Base-by-base conservation (phyloP, 2,113 vertebrate species). In the Hemicordylus capensis region DNA sequence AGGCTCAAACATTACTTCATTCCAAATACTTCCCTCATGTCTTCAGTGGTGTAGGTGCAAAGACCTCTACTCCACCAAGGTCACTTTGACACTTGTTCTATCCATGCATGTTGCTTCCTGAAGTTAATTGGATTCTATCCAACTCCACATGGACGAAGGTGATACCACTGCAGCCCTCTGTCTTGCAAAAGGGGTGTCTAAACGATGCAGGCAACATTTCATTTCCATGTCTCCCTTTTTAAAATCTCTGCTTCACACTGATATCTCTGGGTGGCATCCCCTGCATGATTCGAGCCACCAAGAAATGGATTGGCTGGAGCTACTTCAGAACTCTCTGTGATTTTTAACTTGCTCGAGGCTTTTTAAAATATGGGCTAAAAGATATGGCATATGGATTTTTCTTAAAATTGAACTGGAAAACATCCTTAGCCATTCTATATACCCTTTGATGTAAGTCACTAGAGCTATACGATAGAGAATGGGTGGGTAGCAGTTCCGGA, bases 11-110 rank as follows among this genome's bases (percentile, higher is more conserved):
- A n/a, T n/a, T n/a, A n/a, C n/a, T n/a, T n/a, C n/a, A n/a, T n/a
- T n/a, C n/a, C n/a, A n/a, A n/a, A n/a, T n/a, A n/a, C n/a, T n/a
- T n/a, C n/a, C n/a, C n/a, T n/a, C n/a, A n/a, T n/a, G n/a, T n/a
- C n/a, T n/a, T n/a, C n/a, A n/a, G n/a, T n/a, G n/a, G n/a, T n/a
- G n/a, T n/a, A n/a, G n/a, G n/a, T n/a, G n/a, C n/a, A 78, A 44
- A 76, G 81, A n/a, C 83, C 77, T 87, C 39, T 63, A 24, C 31
- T 70, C 34, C 19, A 46, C 82, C 80, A 90, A 89, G 93, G 93
- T 92, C 89, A 91, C 69, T 76, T 54, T 61, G 74, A 46, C 80
- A 88, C 61, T 34, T 39, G 54, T 58, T 14, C 28, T 73, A 76
- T 20, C 84, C 80, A 56, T 1, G 4, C 51, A 69, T 78, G 89